Base-by-base conservation (phyloP, 1,140 invertebrate species). In the Procambarus clarkii region DNA sequence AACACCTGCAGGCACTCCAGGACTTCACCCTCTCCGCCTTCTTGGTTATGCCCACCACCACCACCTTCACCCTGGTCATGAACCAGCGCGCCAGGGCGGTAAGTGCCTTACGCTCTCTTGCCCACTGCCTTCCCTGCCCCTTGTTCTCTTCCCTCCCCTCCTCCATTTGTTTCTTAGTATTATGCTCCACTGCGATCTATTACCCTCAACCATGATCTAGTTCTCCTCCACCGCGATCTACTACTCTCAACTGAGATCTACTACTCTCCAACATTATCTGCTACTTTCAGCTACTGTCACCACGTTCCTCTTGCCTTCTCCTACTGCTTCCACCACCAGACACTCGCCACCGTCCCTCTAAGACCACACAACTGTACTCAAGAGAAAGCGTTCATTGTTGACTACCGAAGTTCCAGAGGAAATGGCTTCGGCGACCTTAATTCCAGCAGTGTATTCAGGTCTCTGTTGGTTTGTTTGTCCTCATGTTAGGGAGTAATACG, bases 41-140 rank as follows among this genome's bases (percentile, higher is more conserved):
- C 11, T 46, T 88, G 7, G 77, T 78, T 58, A 44, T 81, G 1
- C 87, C 87, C n/a, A 71, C 87, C 58, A 88, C 87, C 60, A 81
- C 78, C 60, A 81, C 79, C 79, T 88, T 88, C 87, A 80, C 60
- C 4, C 79, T 88, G 3, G n/a, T 64, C 13, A 60, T 88, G 60
- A 88, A 88, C 46, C 60, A 24, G 18, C 24, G 11, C 1, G 87
- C 87, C n/a, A 71, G 58, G 69, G 8, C n/a, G 24, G 87, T 88
- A 34, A 24, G 76, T 79, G 4, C 1, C 34, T 1, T 34, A 34
- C 34, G 34, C 34, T 34, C 34, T 34, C 34, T 34, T 34, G 34
- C 34, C 34, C 24, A 8, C 7, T 13, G 8, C 11, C 13, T 78
- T 54, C 24, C 18, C n/a, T 21, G 13, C 50, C 8, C 13, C 8